Evolutionary conservation across 2,888 invertebrate species (phyloP).

Genomic region (Eumerus sabulonum): DNA sequence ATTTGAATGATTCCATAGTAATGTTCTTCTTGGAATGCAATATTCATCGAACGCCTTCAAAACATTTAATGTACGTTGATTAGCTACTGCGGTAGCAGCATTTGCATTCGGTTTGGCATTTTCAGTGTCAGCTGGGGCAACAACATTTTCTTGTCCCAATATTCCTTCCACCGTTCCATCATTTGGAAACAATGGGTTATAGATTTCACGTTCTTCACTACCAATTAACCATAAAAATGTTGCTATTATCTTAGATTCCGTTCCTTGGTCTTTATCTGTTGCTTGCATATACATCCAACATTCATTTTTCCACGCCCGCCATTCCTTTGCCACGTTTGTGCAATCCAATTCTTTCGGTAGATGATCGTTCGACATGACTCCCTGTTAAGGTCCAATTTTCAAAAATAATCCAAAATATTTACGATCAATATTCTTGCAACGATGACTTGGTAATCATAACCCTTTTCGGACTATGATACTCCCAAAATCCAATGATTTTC

Average conservation of each 20-base stretch:
- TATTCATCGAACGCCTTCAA: slow-evolving; percentile 40
- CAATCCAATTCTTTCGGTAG: too few species aligned
- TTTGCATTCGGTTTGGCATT: too few species aligned
- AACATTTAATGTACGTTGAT: slow-evolving; percentile 32
- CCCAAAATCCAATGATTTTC: too few species aligned
- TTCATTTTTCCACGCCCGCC: slow-evolving; percentile 27
- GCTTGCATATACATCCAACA: slow-evolving; percentile 24
- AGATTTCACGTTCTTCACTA: slow-evolving; percentile 21
- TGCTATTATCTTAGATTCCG: slow-evolving; percentile 7
- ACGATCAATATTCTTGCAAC: too few species aligned
- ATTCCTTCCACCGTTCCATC: slow-evolving; percentile 7
- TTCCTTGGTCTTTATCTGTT: neutral
- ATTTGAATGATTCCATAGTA: slow-evolving; percentile 53
- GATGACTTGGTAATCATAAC: too few species aligned
- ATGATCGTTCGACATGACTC: too few species aligned
- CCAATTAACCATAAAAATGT: slow-evolving; percentile 52
- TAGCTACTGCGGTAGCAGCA: neutral
- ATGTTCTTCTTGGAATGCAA: slow-evolving; percentile 35
- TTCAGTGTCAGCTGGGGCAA: too few species aligned
- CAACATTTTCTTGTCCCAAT: slow-evolving; percentile 9
- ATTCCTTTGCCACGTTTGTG: slow-evolving; percentile 14
- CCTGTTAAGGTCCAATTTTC: too few species aligned
- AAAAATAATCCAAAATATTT: too few species aligned
- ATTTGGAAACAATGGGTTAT: slow-evolving; percentile 43
- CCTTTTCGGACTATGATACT: too few species aligned